Conservation (phyloP, 2,113 vertebrate species). For the Oncorhynchus keta region DNA sequence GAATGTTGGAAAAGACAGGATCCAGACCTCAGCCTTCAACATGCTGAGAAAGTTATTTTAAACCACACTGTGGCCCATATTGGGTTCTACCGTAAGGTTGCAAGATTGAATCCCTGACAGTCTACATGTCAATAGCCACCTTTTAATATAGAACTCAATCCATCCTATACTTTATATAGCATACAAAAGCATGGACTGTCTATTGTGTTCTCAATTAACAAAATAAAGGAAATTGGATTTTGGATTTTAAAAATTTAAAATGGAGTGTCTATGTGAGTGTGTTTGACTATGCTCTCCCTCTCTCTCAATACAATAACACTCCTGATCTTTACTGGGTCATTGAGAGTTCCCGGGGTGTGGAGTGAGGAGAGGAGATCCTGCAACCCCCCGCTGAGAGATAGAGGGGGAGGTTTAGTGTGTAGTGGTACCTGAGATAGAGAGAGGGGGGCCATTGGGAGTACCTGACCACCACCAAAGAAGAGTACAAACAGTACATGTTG, state of each 20-base stretch:
- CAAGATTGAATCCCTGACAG: too few species aligned
- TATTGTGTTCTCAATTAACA: not conserved
- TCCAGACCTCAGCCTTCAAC: too few species aligned
- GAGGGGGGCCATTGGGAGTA: not conserved
- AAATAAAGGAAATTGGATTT: not conserved
- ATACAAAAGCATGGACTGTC: not conserved
- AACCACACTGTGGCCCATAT: too few species aligned
- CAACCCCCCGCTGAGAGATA: conserved; percentile 18
- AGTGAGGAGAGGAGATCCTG: conserved; percentile 17
- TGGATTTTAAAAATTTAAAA: too few species aligned
- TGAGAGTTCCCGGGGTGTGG: conserved; percentile 39
- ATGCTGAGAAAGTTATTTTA: too few species aligned
- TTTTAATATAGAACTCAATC: too few species aligned
- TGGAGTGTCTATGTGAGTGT: too few species aligned
- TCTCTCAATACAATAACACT: not conserved
- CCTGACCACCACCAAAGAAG: conserved; percentile 34
- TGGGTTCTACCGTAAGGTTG: too few species aligned
- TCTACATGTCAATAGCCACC: too few species aligned
- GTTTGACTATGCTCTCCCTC: not conserved
- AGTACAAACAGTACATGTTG: conserved; percentile 18
- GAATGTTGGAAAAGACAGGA: not conserved
- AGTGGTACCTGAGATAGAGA: too few species aligned
- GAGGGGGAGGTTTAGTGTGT: not conserved
- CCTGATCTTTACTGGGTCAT: conserved; percentile 33
- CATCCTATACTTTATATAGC: too few species aligned